A percentile compares a stretch with the other conserved stretches of the same genome.
Evolutionary conservation across 2,113 vertebrate genomes (phyloP).

Genomic region (Xiphias gladius): DNA sequence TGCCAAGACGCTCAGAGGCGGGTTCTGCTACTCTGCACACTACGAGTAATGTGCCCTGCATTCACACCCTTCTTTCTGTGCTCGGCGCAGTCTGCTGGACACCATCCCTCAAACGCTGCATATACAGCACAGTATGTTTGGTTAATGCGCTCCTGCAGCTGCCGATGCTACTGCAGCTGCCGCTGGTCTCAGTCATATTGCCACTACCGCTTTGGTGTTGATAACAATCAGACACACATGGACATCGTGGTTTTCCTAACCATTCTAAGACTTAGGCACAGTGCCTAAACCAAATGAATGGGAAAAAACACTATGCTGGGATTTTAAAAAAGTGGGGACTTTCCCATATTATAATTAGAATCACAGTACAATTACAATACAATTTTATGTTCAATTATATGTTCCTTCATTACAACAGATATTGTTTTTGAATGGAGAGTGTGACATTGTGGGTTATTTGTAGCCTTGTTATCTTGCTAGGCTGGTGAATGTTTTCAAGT

Average conservation of each 20-base stretch:
- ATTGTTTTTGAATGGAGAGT: too few species aligned
- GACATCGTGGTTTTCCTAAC: not conserved
- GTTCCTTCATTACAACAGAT: too few species aligned
- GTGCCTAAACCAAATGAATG: too few species aligned
- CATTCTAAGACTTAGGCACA: too few species aligned
- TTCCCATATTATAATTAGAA: too few species aligned
- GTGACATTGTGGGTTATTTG: too few species aligned
- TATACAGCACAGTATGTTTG: slow-evolving; percentile 40
- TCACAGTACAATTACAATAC: too few species aligned
- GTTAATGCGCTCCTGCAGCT: slow-evolving; percentile 47
- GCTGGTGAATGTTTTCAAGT: too few species aligned
- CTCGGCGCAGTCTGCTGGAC: slow-evolving; percentile 69
- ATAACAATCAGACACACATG: not conserved
- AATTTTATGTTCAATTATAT: too few species aligned
- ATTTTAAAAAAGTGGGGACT: too few species aligned
- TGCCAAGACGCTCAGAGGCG: slow-evolving; percentile 65
- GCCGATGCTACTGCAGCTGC: slow-evolving; percentile 47
- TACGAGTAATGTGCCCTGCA: slow-evolving; percentile 52
- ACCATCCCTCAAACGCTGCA: slow-evolving; percentile 56
- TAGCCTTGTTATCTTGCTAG: too few species aligned
- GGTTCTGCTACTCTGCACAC: slow-evolving; percentile 66
- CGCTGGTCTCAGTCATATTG: slow-evolving; percentile 40
- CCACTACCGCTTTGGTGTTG: slow-evolving; percentile 11
- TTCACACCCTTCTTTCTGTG: slow-evolving; percentile 54
- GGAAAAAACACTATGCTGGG: too few species aligned